A percentile compares a stretch with the other conserved stretches of the same genome.
Conservation (phyloP, 2,888 invertebrate genomes). For the Eledona agricola region DNA sequence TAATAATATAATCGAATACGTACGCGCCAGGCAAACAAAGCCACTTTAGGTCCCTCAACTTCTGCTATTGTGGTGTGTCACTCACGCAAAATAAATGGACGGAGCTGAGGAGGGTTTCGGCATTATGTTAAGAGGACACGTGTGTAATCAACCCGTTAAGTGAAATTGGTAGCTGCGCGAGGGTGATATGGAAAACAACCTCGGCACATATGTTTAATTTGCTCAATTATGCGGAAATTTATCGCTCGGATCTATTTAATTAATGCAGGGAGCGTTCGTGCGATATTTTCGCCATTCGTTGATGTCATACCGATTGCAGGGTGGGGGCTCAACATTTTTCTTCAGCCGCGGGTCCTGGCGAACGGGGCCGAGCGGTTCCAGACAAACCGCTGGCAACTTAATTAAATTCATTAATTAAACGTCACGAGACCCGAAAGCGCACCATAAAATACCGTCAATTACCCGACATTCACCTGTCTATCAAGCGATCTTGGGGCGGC, state of each 20-base stretch:
- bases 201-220: too few species aligned
- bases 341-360: too few species aligned
- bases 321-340: too few species aligned
- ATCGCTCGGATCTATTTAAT: too few species aligned
- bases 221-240: too few species aligned
- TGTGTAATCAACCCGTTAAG: slow-evolving; percentile 50
- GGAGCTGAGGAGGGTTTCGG: slow-evolving; percentile 35
- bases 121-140: slow-evolving; percentile 48
- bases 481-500: slow-evolving; percentile 10
- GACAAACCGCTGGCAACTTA: slow-evolving; percentile 22
- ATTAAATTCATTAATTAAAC: slow-evolving; percentile 33
- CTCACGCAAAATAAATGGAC: slow-evolving; percentile 35
- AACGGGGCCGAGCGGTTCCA: slow-evolving; percentile 8
- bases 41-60: slow-evolving; percentile 22
- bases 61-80: slow-evolving; percentile 41
- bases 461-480: slow-evolving; percentile 30
- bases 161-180: slow-evolving; percentile 40
- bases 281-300: too few species aligned
- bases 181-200: too few species aligned
- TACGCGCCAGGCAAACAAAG: slow-evolving; percentile 26
- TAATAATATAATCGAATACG: too few species aligned
- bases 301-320: too few species aligned
- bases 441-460: slow-evolving; percentile 30
- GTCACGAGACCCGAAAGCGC: slow-evolving; percentile 25
- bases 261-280: too few species aligned